Conservation (phyloP, 2,113 vertebrate species). For the Archocentrus centrarchus region DNA sequence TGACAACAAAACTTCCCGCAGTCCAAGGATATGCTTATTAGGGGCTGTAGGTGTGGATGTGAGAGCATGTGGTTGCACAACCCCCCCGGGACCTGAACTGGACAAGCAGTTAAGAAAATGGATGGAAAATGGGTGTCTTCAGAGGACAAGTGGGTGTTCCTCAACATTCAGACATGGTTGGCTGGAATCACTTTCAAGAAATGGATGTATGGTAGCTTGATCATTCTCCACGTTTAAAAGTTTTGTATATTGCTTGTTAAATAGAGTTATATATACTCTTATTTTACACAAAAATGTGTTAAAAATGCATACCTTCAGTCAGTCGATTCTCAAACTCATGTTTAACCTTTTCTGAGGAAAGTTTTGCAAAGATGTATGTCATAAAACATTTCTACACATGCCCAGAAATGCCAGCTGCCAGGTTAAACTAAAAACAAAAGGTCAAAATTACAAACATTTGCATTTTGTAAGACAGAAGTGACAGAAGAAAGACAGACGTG, state of each 20-base stretch:
- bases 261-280: not conserved
- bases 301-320: too few relatives aligned
- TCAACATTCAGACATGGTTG: not conserved
- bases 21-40: not conserved
- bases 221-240: not conserved
- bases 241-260: not conserved
- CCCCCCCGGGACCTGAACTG: not conserved
- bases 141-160: not conserved
- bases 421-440: conserved; percentile 31
- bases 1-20: not conserved
- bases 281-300: not conserved
- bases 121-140: not conserved
- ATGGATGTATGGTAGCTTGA: not conserved
- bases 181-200: conserved; percentile 3
- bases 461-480: not conserved
- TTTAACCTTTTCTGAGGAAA: conserved; percentile 11
- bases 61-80: not conserved
- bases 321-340: not conserved
- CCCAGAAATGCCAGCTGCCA: conserved; percentile 47
- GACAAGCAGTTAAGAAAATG: not conserved
- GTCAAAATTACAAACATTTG: conserved; percentile 32
- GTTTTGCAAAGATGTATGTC: not conserved
- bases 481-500: not conserved
- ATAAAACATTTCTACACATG: conserved; percentile 7
- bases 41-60: not conserved